Evolutionary conservation across 2,888 invertebrate genomes (phyloP), one percentile per base, ranked within the genome.

Genomic region (Perizoma flavofasciatum): DNA sequence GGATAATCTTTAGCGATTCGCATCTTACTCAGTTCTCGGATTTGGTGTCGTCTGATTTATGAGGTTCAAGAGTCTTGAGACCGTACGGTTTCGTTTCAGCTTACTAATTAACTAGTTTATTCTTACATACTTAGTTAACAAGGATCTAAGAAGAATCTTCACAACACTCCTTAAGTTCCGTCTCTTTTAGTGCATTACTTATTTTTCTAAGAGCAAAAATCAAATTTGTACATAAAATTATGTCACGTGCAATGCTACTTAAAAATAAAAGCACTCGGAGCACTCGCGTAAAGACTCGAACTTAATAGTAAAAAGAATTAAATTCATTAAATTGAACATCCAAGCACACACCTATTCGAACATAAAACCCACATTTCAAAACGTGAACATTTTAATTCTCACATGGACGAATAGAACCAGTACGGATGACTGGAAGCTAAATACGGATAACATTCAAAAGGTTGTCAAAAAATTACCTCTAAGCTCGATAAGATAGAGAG

Each of bases 331-430:
- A 49, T 55, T 49, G n/a, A n/a, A n/a, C n/a, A n/a, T n/a, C n/a
- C n/a, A n/a, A 54, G 54, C 41, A 49, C 49, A 43, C 48, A 49
- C 55, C 41, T 55, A 49, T 44, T 44, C 44, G 59, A 7, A 57
- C 57, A 50, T 61, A 62, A 65, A 60, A 43, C 59, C 48, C 51
- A 61, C 44, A 22, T 22, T 22, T 49, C 34, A 45, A 65, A 55
- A 55, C 37, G 44, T 35, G 49, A 44, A 22, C 2, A 6, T 45
- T 32, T 45, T 45, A 41, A 41, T 41, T 41, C 41, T 41, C 41
- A 41, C 10, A 10, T 41, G n/a, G 5, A 40, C 40, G 11, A 44
- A 44, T 44, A 11, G 44, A 32, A 44, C 44, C 6, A 22, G 44
- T 33, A 35, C 32, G 48, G 55, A 49, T 44, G 43, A 49, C 37